These are phyloP conservation scores for Boloria euphrosyne DNA, from an alignment of 2,888 invertebrate species.

Conservation along the genomic window DNA sequence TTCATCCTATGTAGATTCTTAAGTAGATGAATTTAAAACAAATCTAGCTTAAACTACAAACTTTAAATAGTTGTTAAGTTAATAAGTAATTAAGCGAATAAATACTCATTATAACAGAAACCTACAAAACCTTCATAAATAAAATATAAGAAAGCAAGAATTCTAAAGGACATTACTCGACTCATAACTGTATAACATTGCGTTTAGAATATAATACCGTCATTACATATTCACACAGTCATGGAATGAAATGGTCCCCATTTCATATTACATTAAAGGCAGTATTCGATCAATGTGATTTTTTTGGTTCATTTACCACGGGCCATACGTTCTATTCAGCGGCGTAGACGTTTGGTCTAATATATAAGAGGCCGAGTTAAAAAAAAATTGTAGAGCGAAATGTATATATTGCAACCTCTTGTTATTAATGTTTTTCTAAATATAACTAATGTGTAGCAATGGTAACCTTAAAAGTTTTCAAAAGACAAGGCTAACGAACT, in stretches of 20 bases:
- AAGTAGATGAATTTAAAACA: too few species aligned
- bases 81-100: too few species aligned
- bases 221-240: constrained; percentile 70
- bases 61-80: too few species aligned
- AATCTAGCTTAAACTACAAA: too few species aligned
- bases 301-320: constrained; percentile 73
- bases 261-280: constrained; percentile 60
- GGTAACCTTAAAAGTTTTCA: too few species aligned
- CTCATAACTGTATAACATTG: constrained; percentile 12
- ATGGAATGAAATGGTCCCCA: constrained; percentile 52
- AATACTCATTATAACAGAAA: too few species aligned
- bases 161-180: background rate
- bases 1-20: too few species aligned
- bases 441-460: too few species aligned
- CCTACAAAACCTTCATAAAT: background rate
- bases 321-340: constrained; percentile 56
- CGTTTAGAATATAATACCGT: constrained; percentile 62
- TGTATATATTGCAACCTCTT: background rate
- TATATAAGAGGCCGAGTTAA: constrained; percentile 18
- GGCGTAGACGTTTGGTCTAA: constrained; percentile 35
- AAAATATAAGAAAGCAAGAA: background rate
- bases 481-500: too few species aligned
- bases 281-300: constrained; percentile 66
- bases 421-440: background rate
- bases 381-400: background rate